These are phyloP conservation scores for Scelioninae gen. 1 DNA, from an alignment of 2,888 invertebrate genomes.

Conservation along the genomic window DNA sequence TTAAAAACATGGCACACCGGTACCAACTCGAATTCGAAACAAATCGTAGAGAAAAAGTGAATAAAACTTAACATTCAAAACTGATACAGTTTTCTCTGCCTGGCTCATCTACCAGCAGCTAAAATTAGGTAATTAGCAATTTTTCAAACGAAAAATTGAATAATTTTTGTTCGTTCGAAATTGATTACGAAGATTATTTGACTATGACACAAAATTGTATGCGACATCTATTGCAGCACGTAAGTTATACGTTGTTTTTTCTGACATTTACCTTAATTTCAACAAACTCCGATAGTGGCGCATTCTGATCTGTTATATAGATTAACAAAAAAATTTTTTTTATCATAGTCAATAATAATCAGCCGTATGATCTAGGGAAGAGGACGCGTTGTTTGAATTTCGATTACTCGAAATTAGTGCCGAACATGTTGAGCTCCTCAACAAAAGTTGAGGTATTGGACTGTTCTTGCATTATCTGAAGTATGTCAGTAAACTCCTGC, in stretches of 20 bases:
- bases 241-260: too few species aligned
- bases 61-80: slow-evolving; percentile 42
- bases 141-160: slow-evolving; percentile 29
- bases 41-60: not conserved
- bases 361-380: slow-evolving; percentile 6
- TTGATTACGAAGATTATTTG: not conserved
- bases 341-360: too few species aligned
- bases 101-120: slow-evolving; percentile 13
- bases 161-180: slow-evolving; percentile 44
- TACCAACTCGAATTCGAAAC: slow-evolving; percentile 28
- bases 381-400: slow-evolving; percentile 11
- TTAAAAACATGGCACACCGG: slow-evolving; percentile 36
- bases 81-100: slow-evolving; percentile 56
- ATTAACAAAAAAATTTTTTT: too few species aligned
- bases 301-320: too few species aligned
- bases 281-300: too few species aligned
- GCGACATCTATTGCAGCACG: too few species aligned
- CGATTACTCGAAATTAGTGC: slow-evolving; percentile 88
- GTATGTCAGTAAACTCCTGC: slow-evolving; percentile 95
- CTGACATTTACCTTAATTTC: too few species aligned
- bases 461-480: slow-evolving; percentile 94
- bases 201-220: too few species aligned
- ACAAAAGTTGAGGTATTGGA: slow-evolving; percentile 93
- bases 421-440: slow-evolving; percentile 96
- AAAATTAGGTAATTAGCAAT: slow-evolving; percentile 20